Percentiles rank a stretch among this genome's conserved stretches.
phyloP scores from a whole-genome alignment of 2,888 invertebrate species.

The Hedya salicella region DNA sequence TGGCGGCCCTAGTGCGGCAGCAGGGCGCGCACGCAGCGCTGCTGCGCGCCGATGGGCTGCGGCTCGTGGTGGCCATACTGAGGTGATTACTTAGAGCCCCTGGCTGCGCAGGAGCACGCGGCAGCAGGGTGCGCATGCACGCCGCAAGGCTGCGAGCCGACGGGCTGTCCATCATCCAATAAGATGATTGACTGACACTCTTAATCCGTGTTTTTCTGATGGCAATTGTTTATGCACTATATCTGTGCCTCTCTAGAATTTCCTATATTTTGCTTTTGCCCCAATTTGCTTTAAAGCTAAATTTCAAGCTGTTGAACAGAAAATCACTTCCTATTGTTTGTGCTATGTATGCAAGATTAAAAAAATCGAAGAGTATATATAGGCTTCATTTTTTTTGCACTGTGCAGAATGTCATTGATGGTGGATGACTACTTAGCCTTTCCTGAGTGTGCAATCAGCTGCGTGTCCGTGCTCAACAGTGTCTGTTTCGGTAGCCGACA shows the following conservation, averaged over 20 bases:
- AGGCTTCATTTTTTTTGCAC: no score
- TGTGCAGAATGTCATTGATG: constrained; percentile 75
- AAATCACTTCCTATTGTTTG: no score
- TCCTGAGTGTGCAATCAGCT: constrained; percentile 84
- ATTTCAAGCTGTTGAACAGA: no score
- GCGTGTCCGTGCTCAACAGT: constrained; percentile 76
- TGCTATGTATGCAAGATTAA: no score
- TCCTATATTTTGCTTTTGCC: no score
- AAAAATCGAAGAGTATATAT: no score
- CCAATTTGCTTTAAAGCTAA: no score
- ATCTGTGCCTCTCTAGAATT: no score
- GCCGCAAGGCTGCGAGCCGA: constrained; percentile 84
- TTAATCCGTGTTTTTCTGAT: no score
- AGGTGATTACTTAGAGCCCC: constrained; percentile 82
- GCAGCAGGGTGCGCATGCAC: constrained; percentile 86
- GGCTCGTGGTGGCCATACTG: constrained; percentile 70
- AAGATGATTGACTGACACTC: no score
- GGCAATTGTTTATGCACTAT: no score
- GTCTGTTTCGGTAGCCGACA: constrained; percentile 71
- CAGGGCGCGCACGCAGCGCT: constrained; percentile 86
- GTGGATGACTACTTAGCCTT: constrained; percentile 78
- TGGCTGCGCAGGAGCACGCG: constrained; percentile 88
- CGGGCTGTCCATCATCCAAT: constrained; percentile 82
- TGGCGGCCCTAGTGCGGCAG: constrained; percentile 88
- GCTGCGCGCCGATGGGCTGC: constrained; percentile 83